Conservation (phyloP, 2,797 vertebrate genomes). For the Gambelia wislizenii region DNA sequence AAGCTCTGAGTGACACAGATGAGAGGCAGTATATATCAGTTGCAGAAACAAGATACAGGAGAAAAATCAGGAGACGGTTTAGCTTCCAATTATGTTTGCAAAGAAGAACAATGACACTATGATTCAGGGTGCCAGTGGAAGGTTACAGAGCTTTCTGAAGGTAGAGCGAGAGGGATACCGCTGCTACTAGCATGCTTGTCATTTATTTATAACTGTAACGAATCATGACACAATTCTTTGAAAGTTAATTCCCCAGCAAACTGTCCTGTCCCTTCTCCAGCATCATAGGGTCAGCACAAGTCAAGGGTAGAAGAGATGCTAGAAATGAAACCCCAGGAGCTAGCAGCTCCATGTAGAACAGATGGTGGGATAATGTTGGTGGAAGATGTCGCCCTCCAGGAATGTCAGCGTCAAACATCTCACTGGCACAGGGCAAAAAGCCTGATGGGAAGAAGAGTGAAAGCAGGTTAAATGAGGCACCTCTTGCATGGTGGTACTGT, state of each 20-base stretch:
- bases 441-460: not conserved
- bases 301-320: constrained; percentile 17
- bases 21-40: not conserved
- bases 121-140: not conserved
- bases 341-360: not conserved
- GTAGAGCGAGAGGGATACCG: not conserved
- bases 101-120: not conserved
- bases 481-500: constrained; percentile 6
- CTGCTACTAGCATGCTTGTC: not conserved
- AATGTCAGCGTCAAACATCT: constrained; percentile 21
- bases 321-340: not conserved
- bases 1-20: not conserved
- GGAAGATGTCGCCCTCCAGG: not conserved
- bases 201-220: not conserved
- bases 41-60: not conserved
- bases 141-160: not conserved
- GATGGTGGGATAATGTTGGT: constrained; percentile 8
- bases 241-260: too few species aligned
- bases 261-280: not conserved
- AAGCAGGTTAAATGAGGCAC: constrained; percentile 8
- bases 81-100: not conserved
- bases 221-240: not conserved
- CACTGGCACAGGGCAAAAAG: not conserved
- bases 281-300: constrained; percentile 18
- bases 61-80: not conserved